These are phyloP conservation scores for Dicaeum eximium DNA, from an alignment of 2,113 vertebrate species.

Conservation along the genomic window DNA sequence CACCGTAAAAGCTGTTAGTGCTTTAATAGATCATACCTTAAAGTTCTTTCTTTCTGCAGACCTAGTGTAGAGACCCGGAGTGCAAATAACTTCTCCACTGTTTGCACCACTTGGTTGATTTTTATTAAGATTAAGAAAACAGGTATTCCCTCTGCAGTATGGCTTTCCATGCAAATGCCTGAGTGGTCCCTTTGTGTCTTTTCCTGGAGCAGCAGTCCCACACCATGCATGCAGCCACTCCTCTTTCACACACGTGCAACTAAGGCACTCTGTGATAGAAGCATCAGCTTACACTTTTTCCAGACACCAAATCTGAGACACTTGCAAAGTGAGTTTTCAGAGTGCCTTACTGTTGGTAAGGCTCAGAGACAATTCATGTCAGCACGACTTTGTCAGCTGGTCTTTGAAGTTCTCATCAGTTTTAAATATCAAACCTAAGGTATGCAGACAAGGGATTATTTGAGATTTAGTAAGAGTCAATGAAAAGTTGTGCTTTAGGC, in stretches of 20 bases:
- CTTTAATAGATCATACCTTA: background rate
- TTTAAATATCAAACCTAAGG: background rate
- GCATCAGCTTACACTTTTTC: background rate
- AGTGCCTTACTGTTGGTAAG: background rate
- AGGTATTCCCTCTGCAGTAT: background rate
- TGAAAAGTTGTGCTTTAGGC: background rate
- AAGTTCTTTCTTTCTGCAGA: background rate
- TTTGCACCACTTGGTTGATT: background rate
- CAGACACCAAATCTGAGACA: background rate
- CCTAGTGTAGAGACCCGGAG: background rate
- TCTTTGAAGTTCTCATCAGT: background rate
- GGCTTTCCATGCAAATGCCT: background rate
- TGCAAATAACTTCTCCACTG: background rate
- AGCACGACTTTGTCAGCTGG: background rate
- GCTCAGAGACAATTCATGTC: background rate
- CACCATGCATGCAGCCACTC: background rate
- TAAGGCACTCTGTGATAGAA: background rate
- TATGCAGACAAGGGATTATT: background rate
- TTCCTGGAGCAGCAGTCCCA: background rate
- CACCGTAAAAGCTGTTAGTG: background rate
- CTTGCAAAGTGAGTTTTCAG: background rate
- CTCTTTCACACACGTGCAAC: accelerated
- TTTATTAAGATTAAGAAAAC: background rate
- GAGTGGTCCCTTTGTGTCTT: accelerated
- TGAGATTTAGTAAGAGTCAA: background rate